These are phyloP conservation scores for Ariopsis seemanni DNA, from an alignment of 2,113 vertebrate species.

Conservation along the genomic window DNA sequence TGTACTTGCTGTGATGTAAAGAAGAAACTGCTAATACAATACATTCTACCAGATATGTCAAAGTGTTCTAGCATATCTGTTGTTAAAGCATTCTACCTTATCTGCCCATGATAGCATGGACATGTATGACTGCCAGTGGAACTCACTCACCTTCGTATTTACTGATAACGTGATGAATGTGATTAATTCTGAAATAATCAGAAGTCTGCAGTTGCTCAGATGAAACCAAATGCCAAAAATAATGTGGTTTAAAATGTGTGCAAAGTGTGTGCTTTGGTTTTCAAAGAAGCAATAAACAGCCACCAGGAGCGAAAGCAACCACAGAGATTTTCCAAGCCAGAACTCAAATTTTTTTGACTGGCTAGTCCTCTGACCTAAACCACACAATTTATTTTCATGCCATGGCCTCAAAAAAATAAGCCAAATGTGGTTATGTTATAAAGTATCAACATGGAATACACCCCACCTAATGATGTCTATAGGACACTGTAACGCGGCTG, in stretches of 20 bases:
- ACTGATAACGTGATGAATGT: neutral
- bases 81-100: neutral
- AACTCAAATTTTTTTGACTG: neutral
- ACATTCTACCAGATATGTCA: neutral
- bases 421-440: neutral
- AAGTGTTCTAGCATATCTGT: neutral
- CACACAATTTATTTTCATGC: neutral
- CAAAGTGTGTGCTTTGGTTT: neutral
- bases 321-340: neutral
- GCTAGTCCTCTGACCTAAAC: neutral
- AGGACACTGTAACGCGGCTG: neutral
- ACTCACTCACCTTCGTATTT: neutral
- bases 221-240: neutral
- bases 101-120: neutral
- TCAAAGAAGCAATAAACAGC: neutral
- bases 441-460: neutral
- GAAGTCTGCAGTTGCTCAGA: neutral
- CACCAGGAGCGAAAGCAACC: neutral
- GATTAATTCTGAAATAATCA: neutral
- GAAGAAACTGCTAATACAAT: neutral
- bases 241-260: neutral
- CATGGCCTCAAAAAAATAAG: neutral
- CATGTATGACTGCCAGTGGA: neutral
- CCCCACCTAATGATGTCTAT: neutral
- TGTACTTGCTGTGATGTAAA: neutral